Base-by-base conservation (phyloP, 1,140 invertebrate genomes). In the Neodiprion fabricii region DNA sequence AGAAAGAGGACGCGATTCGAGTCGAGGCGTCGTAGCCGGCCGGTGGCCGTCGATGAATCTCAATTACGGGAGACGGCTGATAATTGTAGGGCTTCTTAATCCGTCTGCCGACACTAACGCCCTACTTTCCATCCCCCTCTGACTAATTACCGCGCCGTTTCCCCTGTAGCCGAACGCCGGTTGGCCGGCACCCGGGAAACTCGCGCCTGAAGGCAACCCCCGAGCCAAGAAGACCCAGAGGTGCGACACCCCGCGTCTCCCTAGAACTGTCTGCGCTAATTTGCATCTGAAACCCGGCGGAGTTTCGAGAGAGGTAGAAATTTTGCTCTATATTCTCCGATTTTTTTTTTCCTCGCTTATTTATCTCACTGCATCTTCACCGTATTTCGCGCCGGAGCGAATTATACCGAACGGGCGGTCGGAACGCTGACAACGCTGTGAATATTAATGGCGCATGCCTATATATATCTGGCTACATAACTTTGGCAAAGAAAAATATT, bases 401-500 rank as follows among this genome's bases (percentile, higher is more conserved):
- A 14, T 65, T 65, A 40, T 40, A 40, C 28, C 28, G 28, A 40
- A 40, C 28, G 28, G 12, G 12, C 71, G 75, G 73, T 79, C 76
- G 61, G 12, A 65, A 65, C 17, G 61, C 61, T 65, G 12, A 21
- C 61, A 40, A 40, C 61, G 80, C 81, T 80, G 84, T 83, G 83
- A 85, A 84, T 86, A 86, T 86, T 85, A 86, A 84, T 84, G 82
- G 79, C 76, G 78, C 77, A 74, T 70, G 28, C 28, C 28, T 40
- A 0, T 40, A 40, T 40, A 40, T 40, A 40, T 40, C 1, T 40
- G 5, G 2, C 28, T 40, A 40, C 28, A 40, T 40, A 40, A 75
- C 76, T 73, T 71, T 75, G 74, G 75, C 72, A 80, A 80, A 83
- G 76, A 76, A 82, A 84, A 86, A 86, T 85, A 84, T 86, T 86